A percentile compares a stretch with the other conserved stretches of the same genome.
Conservation (phyloP, 2,888 invertebrate species). For the Leucoma salicis region DNA sequence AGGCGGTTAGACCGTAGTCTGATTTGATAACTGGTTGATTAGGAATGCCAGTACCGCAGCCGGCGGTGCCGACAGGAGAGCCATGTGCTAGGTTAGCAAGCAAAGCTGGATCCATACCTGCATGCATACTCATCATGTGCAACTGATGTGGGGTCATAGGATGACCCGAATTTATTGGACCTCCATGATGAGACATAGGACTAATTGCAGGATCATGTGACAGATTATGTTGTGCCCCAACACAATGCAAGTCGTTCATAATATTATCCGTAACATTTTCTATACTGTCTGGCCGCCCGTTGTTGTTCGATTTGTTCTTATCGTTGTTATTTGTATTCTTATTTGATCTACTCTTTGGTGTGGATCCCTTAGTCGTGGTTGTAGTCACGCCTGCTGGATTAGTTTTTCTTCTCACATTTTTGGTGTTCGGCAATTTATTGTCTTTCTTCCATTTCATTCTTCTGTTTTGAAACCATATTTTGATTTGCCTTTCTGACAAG, state of each 20-base stretch:
- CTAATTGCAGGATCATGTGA: slow-evolving; percentile 76
- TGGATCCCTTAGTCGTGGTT: slow-evolving; percentile 77
- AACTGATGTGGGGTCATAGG: slow-evolving; percentile 79
- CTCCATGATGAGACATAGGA: slow-evolving; percentile 74
- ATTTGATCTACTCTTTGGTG: slow-evolving; percentile 86
- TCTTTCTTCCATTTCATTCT: slow-evolving; percentile 90
- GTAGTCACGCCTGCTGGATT: slow-evolving; percentile 87
- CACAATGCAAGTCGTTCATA: slow-evolving; percentile 83
- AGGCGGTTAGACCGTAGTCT: slow-evolving; percentile 93
- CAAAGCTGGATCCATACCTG: slow-evolving; percentile 75
- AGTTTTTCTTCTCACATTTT: slow-evolving; percentile 88
- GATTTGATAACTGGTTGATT: slow-evolving; percentile 88
- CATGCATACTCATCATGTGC: slow-evolving; percentile 76
- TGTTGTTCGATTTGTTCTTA: slow-evolving; percentile 78
- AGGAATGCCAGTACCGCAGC: slow-evolving; percentile 71
- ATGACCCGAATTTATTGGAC: slow-evolving; percentile 76
- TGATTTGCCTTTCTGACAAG: slow-evolving; percentile 93
- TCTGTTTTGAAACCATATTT: slow-evolving; percentile 94
- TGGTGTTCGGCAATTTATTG: slow-evolving; percentile 94
- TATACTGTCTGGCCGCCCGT: slow-evolving; percentile 84
- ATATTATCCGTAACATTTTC: slow-evolving; percentile 85
- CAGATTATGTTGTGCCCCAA: slow-evolving; percentile 74
- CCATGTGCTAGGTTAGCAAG: slow-evolving; percentile 77
- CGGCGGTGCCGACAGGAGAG: slow-evolving; percentile 77
- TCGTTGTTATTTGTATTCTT: slow-evolving; percentile 80